A percentile compares a stretch with the other conserved stretches of the same genome.
These are phyloP conservation scores for Amblyopsis rosae DNA, from an alignment of 2,113 vertebrate genomes.

Conservation along the genomic window DNA sequence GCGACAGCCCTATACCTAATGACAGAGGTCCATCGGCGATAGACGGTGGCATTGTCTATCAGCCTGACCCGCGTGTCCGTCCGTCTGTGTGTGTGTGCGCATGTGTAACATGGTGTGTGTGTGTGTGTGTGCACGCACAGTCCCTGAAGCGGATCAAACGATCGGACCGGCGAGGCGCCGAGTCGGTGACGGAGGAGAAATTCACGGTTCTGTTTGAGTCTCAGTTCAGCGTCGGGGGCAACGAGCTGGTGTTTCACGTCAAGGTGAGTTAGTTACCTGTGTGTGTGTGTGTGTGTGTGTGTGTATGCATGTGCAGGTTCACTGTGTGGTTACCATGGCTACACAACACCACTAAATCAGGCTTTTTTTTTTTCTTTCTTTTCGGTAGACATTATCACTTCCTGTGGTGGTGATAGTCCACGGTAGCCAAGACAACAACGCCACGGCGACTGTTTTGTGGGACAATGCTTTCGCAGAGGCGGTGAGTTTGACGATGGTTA, in stretches of 20 bases:
- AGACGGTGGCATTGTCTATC: too few relatives aligned
- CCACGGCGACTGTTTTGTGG: slow-evolving; percentile 93
- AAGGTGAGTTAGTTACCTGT: slow-evolving; percentile 76
- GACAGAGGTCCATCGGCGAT: too few relatives aligned
- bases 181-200: slow-evolving; percentile 96
- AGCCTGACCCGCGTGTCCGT: too few relatives aligned
- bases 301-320: too few relatives aligned
- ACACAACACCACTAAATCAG: too few relatives aligned
- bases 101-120: not conserved
- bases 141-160: slow-evolving; percentile 95
- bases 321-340: not conserved
- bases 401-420: slow-evolving; percentile 96
- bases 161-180: slow-evolving; percentile 88
- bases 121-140: slow-evolving; percentile 60
- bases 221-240: slow-evolving; percentile 93
- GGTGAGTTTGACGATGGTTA: slow-evolving; percentile 64
- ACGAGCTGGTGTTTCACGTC: slow-evolving; percentile 94
- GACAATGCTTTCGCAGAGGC: slow-evolving; percentile 95
- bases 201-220: slow-evolving; percentile 96
- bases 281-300: too few relatives aligned
- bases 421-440: slow-evolving; percentile 95
- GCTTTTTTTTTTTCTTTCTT: too few relatives aligned
- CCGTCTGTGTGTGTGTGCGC: not conserved
- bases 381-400: slow-evolving; percentile 85
- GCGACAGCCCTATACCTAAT: too few relatives aligned